Conservation (phyloP, 2,797 vertebrate species). For the Triplophysa yarkandensis region DNA sequence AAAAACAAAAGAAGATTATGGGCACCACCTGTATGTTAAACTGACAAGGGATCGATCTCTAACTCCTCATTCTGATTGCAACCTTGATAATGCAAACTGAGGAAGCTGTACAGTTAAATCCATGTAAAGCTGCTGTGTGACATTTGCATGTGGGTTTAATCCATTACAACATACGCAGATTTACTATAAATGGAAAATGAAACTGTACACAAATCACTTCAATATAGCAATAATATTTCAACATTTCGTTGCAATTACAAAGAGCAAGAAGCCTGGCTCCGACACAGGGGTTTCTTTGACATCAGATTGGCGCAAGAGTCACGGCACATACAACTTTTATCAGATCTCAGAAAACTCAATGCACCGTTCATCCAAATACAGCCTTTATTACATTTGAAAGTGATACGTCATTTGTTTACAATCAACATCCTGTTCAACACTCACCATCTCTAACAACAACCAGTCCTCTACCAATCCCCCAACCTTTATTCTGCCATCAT, state of each 20-base stretch:
- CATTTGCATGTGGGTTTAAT: conserved; percentile 29
- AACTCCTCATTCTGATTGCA: not conserved
- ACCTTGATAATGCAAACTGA: not conserved
- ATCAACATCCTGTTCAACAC: conserved; percentile 45
- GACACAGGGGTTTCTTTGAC: conserved; percentile 59
- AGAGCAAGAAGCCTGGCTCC: conserved; percentile 72
- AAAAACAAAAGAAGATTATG: not conserved
- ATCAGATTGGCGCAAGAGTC: conserved; percentile 4
- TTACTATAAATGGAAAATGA: conserved; percentile 67
- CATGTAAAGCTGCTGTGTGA: not conserved
- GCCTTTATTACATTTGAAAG: conserved; percentile 62
- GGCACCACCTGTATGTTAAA: conserved; percentile 3
- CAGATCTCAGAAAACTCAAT: conserved; percentile 40
- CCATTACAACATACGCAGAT: conserved; percentile 40
- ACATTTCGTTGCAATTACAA: conserved; percentile 73
- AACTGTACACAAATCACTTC: conserved; percentile 77
- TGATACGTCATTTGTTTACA: conserved; percentile 56
- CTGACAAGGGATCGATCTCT: conserved; percentile 5
- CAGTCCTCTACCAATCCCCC: conserved; percentile 59
- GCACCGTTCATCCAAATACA: conserved; percentile 62
- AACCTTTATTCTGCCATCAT: conserved; percentile 50
- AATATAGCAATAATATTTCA: conserved; percentile 71
- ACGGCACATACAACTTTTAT: conserved; percentile 3
- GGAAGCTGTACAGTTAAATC: not conserved
- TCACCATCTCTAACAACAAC: conserved; percentile 35